These are phyloP conservation scores for Encarsia formosa DNA, from an alignment of 2,888 invertebrate genomes.

Conservation along the genomic window DNA sequence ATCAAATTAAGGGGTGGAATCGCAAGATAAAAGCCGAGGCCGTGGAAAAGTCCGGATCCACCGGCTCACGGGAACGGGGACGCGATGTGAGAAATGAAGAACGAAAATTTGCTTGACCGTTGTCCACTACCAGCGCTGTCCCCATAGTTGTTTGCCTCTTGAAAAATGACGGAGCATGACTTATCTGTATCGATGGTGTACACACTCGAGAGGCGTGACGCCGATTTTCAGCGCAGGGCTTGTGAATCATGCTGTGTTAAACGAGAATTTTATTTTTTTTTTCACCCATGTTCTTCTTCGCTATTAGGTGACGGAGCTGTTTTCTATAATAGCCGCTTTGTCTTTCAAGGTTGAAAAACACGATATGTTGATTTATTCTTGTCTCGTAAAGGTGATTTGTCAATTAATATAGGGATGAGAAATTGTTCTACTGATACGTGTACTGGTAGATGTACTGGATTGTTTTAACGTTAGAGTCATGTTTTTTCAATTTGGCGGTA, in stretches of 20 bases:
- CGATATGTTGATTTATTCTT: slow-evolving; percentile 7
- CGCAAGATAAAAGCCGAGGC: slow-evolving; percentile 47
- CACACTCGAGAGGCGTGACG: slow-evolving; percentile 41
- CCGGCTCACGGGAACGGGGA: slow-evolving; percentile 27
- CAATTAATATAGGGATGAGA: slow-evolving; percentile 10
- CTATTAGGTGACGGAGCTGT: slow-evolving; percentile 7
- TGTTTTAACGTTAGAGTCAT: no score
- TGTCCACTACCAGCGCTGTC: slow-evolving; percentile 29
- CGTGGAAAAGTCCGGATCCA: slow-evolving; percentile 44
- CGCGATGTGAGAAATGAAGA: slow-evolving; percentile 39
- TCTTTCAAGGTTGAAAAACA: not conserved
- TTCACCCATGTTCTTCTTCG: no score
- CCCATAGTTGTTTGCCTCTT: slow-evolving; percentile 29
- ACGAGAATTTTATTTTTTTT: no score
- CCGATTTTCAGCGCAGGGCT: not conserved
- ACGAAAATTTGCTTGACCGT: slow-evolving; percentile 35
- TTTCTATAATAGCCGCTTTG: slow-evolving; percentile 12
- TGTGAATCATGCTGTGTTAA: not conserved
- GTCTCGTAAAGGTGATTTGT: not conserved
- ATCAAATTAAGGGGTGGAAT: slow-evolving; percentile 52
- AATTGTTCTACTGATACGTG: slow-evolving; percentile 7
- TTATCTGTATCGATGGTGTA: slow-evolving; percentile 46
- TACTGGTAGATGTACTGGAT: not conserved
- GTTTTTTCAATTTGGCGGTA: no score
- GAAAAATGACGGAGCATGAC: slow-evolving; percentile 48